phyloP scores from a whole-genome alignment of 2,797 vertebrate species.

The Picus viridis region DNA sequence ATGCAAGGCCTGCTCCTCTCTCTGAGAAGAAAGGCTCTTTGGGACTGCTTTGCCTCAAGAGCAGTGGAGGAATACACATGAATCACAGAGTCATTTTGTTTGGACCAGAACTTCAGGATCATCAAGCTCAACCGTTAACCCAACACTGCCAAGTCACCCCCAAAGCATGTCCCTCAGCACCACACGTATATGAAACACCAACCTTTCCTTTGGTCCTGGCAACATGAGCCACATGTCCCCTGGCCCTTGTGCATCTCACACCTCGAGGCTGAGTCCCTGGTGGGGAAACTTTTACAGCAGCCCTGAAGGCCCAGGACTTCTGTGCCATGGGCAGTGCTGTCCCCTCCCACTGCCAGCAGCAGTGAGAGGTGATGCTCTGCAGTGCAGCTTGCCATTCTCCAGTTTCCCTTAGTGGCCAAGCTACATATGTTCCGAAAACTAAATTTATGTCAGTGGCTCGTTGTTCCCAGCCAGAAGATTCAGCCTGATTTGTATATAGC shows the following conservation, averaged over 20 bases:
- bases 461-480: conserved; percentile 64
- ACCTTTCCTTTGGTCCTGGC: not conserved
- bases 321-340: accelerated
- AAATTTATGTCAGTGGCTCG: conserved; percentile 50
- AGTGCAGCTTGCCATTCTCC: conserved; percentile 63
- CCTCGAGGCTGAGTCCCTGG: accelerated
- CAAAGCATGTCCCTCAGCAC: no score
- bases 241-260: not conserved
- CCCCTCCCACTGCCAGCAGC: accelerated
- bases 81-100: no score
- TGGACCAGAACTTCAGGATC: no score
- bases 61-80: accelerated
- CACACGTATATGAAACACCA: not conserved
- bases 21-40: not conserved
- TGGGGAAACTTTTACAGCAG: not conserved
- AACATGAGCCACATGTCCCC: accelerated
- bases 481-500: conserved; percentile 64
- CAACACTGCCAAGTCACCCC: no score
- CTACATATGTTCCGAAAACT: conserved; percentile 69
- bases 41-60: not conserved
- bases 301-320: not conserved
- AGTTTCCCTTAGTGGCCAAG: conserved; percentile 66
- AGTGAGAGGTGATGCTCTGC: conserved; percentile 4
- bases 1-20: not conserved
- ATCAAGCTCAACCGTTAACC: no score